Base-by-base conservation (phyloP, 2,797 vertebrate genomes). In the Tokudaia tokunoshimensis region DNA sequence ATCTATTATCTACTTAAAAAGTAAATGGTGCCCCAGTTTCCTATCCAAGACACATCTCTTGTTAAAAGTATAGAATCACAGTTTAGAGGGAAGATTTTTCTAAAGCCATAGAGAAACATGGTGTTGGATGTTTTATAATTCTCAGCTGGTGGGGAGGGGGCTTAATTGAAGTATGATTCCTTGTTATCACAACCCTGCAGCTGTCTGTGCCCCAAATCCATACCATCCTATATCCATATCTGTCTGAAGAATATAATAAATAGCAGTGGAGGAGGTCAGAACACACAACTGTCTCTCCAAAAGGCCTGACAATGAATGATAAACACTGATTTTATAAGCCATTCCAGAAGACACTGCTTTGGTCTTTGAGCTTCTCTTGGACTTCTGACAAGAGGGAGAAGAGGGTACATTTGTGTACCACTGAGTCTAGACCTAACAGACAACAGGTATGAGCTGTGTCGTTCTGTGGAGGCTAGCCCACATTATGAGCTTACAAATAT, bases 1-100 rank as follows among this genome's bases (percentile, higher is more conserved):
- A 26, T 83, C 22, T 91, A 63, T 59, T 97, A 87, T 70, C 15
- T 93, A 29, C 52, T 93, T 95, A 83, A 90, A 96, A 70, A 75
- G 29, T 76, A 50, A 34, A 44, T 81, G 95, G 2, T n/a, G 29
- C 20, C 72, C 83, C 6, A 63, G 20, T 80, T 97, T 31, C 34
- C 75, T 84, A 31, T 37, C 63, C 1, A 65, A 95, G 75, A 72
- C 19, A 81, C 3, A 47, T 55, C 3, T n/a, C 91, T 55, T 55
- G 82, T 91, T 41, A 65, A 85, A 91, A 95, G 24, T 44, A 34
- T 31, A 24, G 13, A 29, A 41, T 29, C 26, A 24, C 3, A 17
- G 9, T 76, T 61, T 44, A 44, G 59, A 29, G 61, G 41, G 80
- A 95, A 95, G 59, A 44, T 81, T 93, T 94, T 94, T 22, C 72